These are phyloP conservation scores for Hippocampus mohnikei DNA, from an alignment of 2,113 vertebrate species.

Conservation along the genomic window DNA sequence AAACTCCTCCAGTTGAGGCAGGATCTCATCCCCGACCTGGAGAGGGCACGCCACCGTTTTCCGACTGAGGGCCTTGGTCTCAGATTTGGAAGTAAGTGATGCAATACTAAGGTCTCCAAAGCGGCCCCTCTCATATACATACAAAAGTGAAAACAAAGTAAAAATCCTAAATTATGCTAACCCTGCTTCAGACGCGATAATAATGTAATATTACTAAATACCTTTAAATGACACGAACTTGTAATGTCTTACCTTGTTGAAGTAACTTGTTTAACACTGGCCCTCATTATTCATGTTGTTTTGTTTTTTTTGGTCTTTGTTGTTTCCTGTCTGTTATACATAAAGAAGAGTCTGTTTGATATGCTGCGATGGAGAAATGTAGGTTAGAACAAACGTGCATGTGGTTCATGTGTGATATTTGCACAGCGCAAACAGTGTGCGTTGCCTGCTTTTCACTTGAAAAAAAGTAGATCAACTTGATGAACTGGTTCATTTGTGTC, in stretches of 20 bases:
- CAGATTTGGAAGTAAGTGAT: no score
- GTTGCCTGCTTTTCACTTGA: constrained; percentile 9
- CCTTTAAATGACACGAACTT: neutral
- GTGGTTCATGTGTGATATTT: constrained; percentile 36
- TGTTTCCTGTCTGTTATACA: neutral
- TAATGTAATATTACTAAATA: neutral
- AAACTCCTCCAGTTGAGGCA: no score
- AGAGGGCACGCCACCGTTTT: no score
- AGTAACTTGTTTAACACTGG: neutral
- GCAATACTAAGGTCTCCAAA: no score
- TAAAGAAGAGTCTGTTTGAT: constrained; percentile 25
- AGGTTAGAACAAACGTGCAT: constrained; percentile 21
- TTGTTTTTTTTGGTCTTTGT: neutral
- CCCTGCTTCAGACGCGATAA: neutral
- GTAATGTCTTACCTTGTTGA: neutral
- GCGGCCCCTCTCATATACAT: no score
- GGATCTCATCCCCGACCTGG: no score
- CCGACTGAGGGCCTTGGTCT: no score
- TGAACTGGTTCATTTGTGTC: constrained; percentile 7
- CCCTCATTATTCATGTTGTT: neutral
- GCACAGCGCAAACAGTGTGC: constrained; percentile 18
- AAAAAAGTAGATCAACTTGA: neutral
- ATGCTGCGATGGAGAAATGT: constrained; percentile 20
- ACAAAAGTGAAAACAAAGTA: no score
- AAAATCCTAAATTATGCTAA: no score